Conservation (phyloP, 1,140 invertebrate genomes). For the Cataglyphis hispanica region DNA sequence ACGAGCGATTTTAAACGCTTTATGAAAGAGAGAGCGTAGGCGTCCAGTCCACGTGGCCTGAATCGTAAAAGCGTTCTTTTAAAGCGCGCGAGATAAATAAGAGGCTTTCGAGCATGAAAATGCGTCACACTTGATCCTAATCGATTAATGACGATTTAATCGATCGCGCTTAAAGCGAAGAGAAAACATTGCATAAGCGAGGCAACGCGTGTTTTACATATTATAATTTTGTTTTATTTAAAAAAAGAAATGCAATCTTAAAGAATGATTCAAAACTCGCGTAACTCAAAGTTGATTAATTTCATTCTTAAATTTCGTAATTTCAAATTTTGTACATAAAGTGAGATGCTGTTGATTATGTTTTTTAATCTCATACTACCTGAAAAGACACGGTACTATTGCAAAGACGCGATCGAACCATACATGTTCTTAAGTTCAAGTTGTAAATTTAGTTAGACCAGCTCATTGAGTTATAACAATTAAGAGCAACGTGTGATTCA, state of each 20-base stretch:
- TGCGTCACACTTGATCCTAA: constrained; percentile 29
- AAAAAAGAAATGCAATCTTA: no score
- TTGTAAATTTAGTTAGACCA: constrained; percentile 27
- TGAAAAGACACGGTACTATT: no score
- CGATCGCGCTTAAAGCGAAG: constrained; percentile 5
- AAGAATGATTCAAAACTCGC: background rate
- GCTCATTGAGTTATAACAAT: constrained; percentile 16
- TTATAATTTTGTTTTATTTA: background rate
- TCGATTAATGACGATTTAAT: constrained; percentile 18
- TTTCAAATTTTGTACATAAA: background rate
- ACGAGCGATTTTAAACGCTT: constrained; percentile 48
- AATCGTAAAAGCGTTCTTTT: constrained; percentile 50
- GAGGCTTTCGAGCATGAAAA: constrained; percentile 25
- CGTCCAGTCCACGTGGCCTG: constrained; percentile 49
- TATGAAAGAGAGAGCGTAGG: constrained; percentile 57
- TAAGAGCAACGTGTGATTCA: background rate
- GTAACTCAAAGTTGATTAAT: background rate
- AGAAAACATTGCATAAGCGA: background rate
- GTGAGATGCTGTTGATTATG: background rate
- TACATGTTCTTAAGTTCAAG: background rate
- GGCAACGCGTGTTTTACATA: background rate
- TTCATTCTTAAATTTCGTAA: background rate
- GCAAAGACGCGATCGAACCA: background rate
- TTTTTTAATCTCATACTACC: background rate
- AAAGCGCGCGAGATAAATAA: constrained; percentile 16